These are phyloP conservation scores for Macrotis lagotis DNA, from an alignment of 2,113 vertebrate species.

Conservation along the genomic window DNA sequence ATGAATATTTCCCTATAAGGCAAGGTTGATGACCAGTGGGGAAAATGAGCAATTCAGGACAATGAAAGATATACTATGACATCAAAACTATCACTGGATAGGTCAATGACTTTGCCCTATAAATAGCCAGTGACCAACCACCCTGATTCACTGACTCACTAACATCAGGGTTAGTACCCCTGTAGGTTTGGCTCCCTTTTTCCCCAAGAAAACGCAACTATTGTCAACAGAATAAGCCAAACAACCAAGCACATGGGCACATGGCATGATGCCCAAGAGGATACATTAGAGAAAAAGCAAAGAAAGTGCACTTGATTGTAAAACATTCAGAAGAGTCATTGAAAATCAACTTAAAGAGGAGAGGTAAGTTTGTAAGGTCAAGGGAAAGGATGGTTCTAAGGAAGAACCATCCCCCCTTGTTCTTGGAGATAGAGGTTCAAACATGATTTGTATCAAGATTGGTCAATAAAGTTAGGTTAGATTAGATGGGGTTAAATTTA, in stretches of 20 bases:
- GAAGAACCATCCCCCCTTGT: background rate
- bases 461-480: background rate
- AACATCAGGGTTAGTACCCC: background rate
- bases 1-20: background rate
- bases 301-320: background rate
- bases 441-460: too few species aligned
- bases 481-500: background rate
- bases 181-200: background rate
- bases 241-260: background rate
- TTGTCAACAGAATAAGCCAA: background rate
- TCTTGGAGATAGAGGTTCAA: too few species aligned
- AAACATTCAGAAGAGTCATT: background rate
- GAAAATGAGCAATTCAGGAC: background rate
- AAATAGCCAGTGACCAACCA: background rate
- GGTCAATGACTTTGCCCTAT: background rate
- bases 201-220: background rate
- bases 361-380: background rate
- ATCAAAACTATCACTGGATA: background rate
- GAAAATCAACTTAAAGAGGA: background rate
- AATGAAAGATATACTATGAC: background rate
- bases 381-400: background rate
- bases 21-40: background rate
- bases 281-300: conserved; percentile 17
- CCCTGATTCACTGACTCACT: background rate
- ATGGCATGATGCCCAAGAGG: background rate